Evolutionary conservation across 2,888 invertebrate genomes (phyloP).

Genomic region (Leucozona laternaria): DNA sequence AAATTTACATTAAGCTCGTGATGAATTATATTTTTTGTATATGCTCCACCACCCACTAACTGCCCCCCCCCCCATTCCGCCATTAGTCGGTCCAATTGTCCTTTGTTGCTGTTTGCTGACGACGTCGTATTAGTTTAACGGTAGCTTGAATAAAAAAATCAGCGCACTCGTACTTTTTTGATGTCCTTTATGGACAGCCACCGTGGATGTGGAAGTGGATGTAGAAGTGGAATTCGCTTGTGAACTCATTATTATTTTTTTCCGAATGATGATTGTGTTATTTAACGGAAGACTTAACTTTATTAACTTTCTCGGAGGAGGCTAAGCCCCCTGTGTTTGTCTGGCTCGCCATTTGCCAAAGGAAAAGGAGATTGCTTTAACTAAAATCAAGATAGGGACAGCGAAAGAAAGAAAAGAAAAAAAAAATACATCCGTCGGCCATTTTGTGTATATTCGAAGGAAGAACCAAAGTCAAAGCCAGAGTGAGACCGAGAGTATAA

Average conservation of each 20-base stretch:
- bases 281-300: conserved; percentile 77
- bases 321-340: conserved; percentile 6
- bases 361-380: conserved; percentile 14
- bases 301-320: conserved; percentile 64
- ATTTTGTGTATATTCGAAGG: conserved; percentile 60
- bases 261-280: conserved; percentile 72
- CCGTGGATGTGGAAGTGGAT: background rate
- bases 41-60: conserved; percentile 21
- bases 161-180: conserved; percentile 62
- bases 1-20: conserved; percentile 75
- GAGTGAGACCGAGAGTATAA: conserved; percentile 37
- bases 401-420: background rate
- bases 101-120: conserved; percentile 64
- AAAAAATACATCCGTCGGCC: conserved; percentile 55
- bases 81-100: conserved; percentile 54
- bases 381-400: conserved; percentile 50
- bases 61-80: background rate
- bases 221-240: conserved; percentile 62
- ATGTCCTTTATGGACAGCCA: conserved; percentile 55
- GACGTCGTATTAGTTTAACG: conserved; percentile 60
- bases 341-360: conserved; percentile 10
- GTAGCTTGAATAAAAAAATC: conserved; percentile 72
- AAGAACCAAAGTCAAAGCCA: conserved; percentile 2
- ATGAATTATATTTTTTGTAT: conserved; percentile 70
- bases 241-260: conserved; percentile 74